These are phyloP conservation scores for Trinorchestia longiramus DNA, from an alignment of 1,140 invertebrate genomes.

Conservation along the genomic window DNA sequence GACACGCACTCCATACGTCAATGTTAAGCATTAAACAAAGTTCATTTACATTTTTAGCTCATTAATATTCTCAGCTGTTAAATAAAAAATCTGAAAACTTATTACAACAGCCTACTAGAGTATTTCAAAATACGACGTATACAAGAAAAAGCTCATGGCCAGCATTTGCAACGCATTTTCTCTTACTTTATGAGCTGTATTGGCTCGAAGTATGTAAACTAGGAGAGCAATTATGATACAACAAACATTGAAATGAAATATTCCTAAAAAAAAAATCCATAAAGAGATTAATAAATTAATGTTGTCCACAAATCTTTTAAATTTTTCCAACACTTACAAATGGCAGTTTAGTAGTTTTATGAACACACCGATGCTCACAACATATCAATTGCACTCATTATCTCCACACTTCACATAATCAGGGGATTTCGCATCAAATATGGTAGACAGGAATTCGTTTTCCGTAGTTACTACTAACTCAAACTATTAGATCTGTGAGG, in stretches of 20 bases:
- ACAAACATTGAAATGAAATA: not conserved
- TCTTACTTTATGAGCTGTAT: not conserved
- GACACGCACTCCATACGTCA: not conserved
- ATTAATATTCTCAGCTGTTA: not conserved
- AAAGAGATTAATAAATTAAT: not conserved
- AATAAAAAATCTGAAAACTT: not conserved
- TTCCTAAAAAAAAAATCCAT: not conserved
- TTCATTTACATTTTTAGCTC: not conserved
- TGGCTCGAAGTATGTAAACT: not conserved
- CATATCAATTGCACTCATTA: not conserved
- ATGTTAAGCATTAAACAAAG: not conserved
- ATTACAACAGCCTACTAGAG: not conserved
- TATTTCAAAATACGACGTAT: not conserved
- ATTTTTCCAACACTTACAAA: not conserved
- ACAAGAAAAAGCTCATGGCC: not conserved
- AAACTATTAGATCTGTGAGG: not conserved
- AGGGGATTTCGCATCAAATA: not conserved
- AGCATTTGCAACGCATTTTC: no score
- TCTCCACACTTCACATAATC: not conserved
- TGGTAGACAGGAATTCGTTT: not conserved
- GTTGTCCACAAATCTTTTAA: not conserved
- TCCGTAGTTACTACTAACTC: not conserved
- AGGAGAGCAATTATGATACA: not conserved
- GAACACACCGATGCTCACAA: not conserved
- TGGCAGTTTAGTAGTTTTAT: not conserved